A percentile compares a stretch with the other conserved stretches of the same genome.
Conservation (phyloP, 2,888 invertebrate genomes). For the Cerastis rubricosa region DNA sequence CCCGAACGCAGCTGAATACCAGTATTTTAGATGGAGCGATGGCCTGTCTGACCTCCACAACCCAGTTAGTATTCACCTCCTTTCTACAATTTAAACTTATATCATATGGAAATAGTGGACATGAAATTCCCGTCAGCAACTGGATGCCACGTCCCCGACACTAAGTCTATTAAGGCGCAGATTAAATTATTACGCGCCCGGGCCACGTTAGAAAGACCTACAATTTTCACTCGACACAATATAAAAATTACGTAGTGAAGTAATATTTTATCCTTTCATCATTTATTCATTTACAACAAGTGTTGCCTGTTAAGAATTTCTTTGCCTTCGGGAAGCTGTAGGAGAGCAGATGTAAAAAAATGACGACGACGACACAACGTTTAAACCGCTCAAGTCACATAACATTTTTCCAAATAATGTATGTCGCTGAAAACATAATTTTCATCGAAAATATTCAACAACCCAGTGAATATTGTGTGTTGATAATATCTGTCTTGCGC, state of each 20-base stretch:
- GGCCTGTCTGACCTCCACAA: too few relatives aligned
- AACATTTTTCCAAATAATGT: too few relatives aligned
- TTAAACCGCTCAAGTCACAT: neutral
- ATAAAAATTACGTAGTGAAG: neutral
- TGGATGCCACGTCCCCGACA: neutral
- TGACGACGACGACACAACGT: neutral
- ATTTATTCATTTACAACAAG: neutral
- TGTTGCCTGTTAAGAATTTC: neutral
- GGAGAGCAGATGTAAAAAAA: neutral
- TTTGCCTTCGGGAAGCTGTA: neutral
- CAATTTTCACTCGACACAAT: conserved; percentile 12
- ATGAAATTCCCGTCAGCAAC: neutral
- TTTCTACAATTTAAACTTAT: neutral
- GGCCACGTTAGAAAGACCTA: neutral
- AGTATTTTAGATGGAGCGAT: too few relatives aligned
- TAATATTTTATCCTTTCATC: neutral
- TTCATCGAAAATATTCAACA: too few relatives aligned
- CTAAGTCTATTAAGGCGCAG: conserved; percentile 15
- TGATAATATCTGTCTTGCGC: neutral
- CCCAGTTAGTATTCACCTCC: neutral
- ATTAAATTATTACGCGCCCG: conserved; percentile 16
- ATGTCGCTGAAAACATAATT: too few relatives aligned
- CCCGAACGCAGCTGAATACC: too few relatives aligned
- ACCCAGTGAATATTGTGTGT: too few relatives aligned
- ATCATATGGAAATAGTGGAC: neutral